phyloP scores from a whole-genome alignment of 2,113 vertebrate genomes.

The Sinocyclocheilus rhinocerous region DNA sequence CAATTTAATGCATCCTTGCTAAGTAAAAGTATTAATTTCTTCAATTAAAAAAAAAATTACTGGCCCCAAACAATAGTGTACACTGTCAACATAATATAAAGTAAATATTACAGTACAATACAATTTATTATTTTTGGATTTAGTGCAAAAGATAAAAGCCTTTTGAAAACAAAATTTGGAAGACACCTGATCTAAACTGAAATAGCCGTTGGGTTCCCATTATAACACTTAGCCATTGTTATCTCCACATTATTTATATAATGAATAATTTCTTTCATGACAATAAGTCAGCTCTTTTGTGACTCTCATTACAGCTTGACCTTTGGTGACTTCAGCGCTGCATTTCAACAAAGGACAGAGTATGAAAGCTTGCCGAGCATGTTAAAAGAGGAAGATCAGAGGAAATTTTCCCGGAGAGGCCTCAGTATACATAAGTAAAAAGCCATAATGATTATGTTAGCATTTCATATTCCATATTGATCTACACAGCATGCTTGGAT shows the following conservation, averaged over 20 bases:
- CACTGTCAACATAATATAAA: not conserved
- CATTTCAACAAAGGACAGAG: constrained; percentile 13
- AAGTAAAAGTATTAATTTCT: too few species aligned
- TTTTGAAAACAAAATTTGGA: not conserved
- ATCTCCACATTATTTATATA: not conserved
- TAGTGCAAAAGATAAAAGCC: not conserved
- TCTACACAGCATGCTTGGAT: constrained; percentile 41
- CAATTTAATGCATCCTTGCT: not conserved
- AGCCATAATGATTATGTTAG: constrained; percentile 43
- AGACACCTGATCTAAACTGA: not conserved
- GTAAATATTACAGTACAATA: not conserved
- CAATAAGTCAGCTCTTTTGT: constrained; percentile 36
- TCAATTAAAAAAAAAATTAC: too few species aligned
- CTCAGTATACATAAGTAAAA: constrained; percentile 23
- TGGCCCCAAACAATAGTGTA: not conserved
- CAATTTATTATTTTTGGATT: not conserved
- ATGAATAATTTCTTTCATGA: not conserved
- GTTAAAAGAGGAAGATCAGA: not conserved
- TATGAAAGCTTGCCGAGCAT: not conserved
- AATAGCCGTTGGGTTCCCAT: not conserved
- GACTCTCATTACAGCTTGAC: constrained; percentile 33
- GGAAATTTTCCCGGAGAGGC: constrained; percentile 2
- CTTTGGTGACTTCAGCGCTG: constrained; percentile 20
- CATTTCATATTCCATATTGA: constrained; percentile 40
- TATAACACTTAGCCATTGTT: not conserved